Base-by-base conservation (phyloP, 1,140 invertebrate species). In the Dryas iulia region DNA sequence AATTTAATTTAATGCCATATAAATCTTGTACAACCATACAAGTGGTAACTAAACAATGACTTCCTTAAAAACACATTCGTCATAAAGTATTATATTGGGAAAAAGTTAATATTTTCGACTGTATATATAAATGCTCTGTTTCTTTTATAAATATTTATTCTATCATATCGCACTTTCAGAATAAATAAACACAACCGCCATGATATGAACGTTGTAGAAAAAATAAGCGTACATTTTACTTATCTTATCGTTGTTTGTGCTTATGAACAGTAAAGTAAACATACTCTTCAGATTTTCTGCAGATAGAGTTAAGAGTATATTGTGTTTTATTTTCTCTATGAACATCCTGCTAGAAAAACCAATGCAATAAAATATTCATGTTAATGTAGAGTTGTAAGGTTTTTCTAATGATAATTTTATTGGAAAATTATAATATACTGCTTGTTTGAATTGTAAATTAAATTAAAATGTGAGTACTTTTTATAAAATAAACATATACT, bases 151-250 rank as follows among this genome's bases (percentile, higher is more conserved):
- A 47, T 58, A 65, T 65, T 58, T 65, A 60, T 67, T 60, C 10
- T 60, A 35, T 24, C 39, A 18, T 60, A 60, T 60, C 57, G 65
- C 30, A 25, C 57, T 28, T 35, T 53, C 56, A 59, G 18, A 60
- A 67, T 67, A 67, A 67, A 67, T 47, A 67, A 67, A 66, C 57
- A 31, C 26, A 67, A 53, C 53, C 12, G 11, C 39, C 7, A 47
- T 47, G 14, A 8, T 47, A 47, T 21, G 39, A 47, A 47, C 18
- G 8, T 21, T 47, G 18, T 47, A 47, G 0, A 21, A 47, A 47
- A 47, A 47, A 47, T 47, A 47, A 47, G 21, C 39, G 8, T 47
- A 18, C 39, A 47, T 47, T 47, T 47, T 47, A 18, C 39, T 47
- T 47, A 47, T 47, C 39, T 47, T 47, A 47, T 47, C 39, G 2